Base-by-base conservation (phyloP, 2,888 invertebrate genomes). In the Thymelicus acteon region DNA sequence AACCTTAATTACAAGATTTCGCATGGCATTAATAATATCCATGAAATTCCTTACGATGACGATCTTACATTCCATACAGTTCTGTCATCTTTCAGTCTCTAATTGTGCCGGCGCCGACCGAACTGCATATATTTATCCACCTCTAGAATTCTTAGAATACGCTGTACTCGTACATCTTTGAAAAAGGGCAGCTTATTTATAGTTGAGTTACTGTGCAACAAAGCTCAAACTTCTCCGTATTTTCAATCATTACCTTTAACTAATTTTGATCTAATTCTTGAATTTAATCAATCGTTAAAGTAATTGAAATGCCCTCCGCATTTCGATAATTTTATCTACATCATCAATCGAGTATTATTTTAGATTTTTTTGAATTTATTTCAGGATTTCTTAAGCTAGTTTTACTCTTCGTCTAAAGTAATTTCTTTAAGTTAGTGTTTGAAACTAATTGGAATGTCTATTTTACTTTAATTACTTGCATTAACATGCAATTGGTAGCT, bases 51-150 rank as follows among this genome's bases (percentile, higher is more conserved):
- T 57, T 31, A 61, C 52, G 61, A 61, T 68, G 67, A 61, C 67
- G 52, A 7, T 44, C 52, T 5, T 15, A 73, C 75, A 75, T 77
- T 71, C 75, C 76, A 65, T 72, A 73, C 66, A 12, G 71, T 67
- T 72, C 68, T 58, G 72, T 76, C 75, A 77, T 76, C 73, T 73
- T 74, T 71, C 68, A 73, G 67, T 74, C 77, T 65, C 73, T 79
- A 80, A 80, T 79, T 79, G 77, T 76, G 61, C 60, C 67, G 77
- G 79, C 78, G 78, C 77, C 77, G 74, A 72, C 72, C 31, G n/a
- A 54, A 61, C 44, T 62, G 61, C 54, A 62, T 68, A 68, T 68
- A 68, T 68, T 68, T 62, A 68, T 62, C 61, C 44, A 68, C 68
- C 68, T 62, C 47, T 37, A 24, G 40, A 39, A 40, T 68, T 68